Base-by-base conservation (phyloP, 2,888 invertebrate species). In the Zaprionus obscuricornis region DNA sequence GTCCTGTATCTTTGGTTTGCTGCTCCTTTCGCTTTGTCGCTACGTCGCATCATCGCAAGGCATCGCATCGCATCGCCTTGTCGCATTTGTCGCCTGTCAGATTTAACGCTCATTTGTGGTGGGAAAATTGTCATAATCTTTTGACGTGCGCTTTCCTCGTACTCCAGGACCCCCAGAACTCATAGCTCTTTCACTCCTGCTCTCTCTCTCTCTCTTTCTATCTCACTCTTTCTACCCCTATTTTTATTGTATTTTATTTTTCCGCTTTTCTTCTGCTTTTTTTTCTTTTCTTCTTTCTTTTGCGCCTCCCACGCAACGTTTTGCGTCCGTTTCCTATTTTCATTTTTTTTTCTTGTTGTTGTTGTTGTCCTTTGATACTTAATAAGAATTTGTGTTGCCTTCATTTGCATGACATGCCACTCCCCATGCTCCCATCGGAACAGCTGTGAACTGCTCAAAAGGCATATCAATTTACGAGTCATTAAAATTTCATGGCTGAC, bases 61-160 rank as follows among this genome's bases (percentile, higher is more conserved):
- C n/a, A n/a, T n/a, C n/a, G n/a, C n/a, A n/a, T n/a, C n/a, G n/a
- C n/a, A n/a, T n/a, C n/a, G n/a, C 29, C 40, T 14, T 40, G 49
- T 40, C 18, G 57, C n/a, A n/a, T n/a, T 13, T 54, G 57, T 81
- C 77, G 70, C 63, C 63, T 74, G 85, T 68, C 73, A 72, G 76
- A 69, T 85, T 83, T 75, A 77, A 60, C 84, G 76, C 78, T 84
- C 86, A 86, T 84, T 87, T 83, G 75, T 81, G 79, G 87, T 87
- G 88, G 81, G 85, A 87, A 87, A 87, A 78, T 87, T 86, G 88
- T 87, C 87, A 88, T 86, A 87, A 87, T 87, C 88, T 86, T 87
- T 88, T 88, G 87, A 87, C 88, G 83, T 74, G 74, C 66, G 79
- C 71, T 68, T 51, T 58, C 66, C 70, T 52, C 54, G 33, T 31